These are phyloP conservation scores for Gymnosoma rotundatum DNA, from an alignment of 2,888 invertebrate genomes.

Conservation along the genomic window DNA sequence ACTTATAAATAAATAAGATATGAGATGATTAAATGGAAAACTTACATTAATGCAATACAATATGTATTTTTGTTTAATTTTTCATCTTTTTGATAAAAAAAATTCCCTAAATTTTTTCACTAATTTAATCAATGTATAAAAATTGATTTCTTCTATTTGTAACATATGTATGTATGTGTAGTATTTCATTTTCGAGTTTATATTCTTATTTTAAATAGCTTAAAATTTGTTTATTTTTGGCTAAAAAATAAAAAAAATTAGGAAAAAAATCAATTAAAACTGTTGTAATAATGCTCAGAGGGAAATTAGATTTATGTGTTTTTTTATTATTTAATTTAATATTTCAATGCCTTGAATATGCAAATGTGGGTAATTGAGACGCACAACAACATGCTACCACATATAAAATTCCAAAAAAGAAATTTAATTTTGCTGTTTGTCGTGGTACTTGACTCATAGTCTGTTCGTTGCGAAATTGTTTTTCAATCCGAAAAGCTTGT, in stretches of 20 bases:
- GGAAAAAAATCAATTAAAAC: slow-evolving; percentile 46
- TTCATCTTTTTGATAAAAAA: slow-evolving; percentile 52
- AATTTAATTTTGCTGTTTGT: slow-evolving; percentile 94
- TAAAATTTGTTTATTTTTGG: slow-evolving; percentile 43
- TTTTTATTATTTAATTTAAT: slow-evolving; percentile 1
- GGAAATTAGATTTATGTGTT: slow-evolving; percentile 4
- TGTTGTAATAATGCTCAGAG: slow-evolving; percentile 50
- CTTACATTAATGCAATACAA: slow-evolving; percentile 66
- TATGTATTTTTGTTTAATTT: slow-evolving; percentile 57
- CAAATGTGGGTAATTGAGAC: slow-evolving; percentile 84
- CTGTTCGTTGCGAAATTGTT: slow-evolving; percentile 90
- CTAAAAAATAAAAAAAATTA: slow-evolving; percentile 47
- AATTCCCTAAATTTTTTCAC: slow-evolving; percentile 68
- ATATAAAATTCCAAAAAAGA: slow-evolving; percentile 95
- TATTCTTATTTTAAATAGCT: slow-evolving; percentile 31
- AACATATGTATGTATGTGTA: slow-evolving; percentile 21
- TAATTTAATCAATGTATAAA: slow-evolving; percentile 33
- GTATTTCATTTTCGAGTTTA: slow-evolving; percentile 1
- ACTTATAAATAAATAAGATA: slow-evolving; percentile 59
- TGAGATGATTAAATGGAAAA: slow-evolving; percentile 63
- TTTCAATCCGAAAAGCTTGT: slow-evolving; percentile 94
- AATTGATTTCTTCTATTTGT: slow-evolving; percentile 49
- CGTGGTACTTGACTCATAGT: slow-evolving; percentile 92
- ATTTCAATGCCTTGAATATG: slow-evolving; percentile 76
- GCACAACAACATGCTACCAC: slow-evolving; percentile 91